Evolutionary conservation across 1,140 invertebrate genomes (phyloP), one percentile per base, ranked within the genome.

Genomic region (Oncopodura yosiiana): DNA sequence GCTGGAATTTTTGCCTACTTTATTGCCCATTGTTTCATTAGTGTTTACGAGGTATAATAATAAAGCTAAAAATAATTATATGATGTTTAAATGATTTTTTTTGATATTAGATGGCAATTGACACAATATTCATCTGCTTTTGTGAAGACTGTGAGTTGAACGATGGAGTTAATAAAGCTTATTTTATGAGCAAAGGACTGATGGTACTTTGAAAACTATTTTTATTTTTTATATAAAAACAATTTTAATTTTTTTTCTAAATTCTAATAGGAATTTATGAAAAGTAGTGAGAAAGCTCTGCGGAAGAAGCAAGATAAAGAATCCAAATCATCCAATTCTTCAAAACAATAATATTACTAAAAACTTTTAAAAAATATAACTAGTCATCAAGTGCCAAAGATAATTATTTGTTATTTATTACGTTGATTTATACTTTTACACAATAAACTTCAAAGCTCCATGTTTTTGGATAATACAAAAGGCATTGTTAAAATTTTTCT

Each of bases 101-200:
- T n/a, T n/a, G n/a, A n/a, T n/a, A n/a, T n/a, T 66, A 87, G 84
- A 88, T 87, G 83, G 75, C 83, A 0, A 84, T 89, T 41, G 85
- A 89, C 63, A 83, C 85, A 14, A 79, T 89, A 61, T 82, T 88
- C 65, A 67, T 90, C 14, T 89, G 86, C 67, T 89, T 91, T 73
- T 83, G 87, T 71, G 83, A 85, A 69, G 83, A 86, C 63, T 81
- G 77, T 64, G 74, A 79, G 42, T 70, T 77, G 54, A 88, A 88
- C 68, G 83, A 88, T 71, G 85, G 84, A 2, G 73, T 80, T 12
- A 74, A 70, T 6, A 74, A 74, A 55, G 82, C 82, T 0, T 88
- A 86, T 66, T 87, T 71, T 67, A 87, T 87, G 81, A 83, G 80
- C 59, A 76, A 75, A 64, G 78, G 78, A 49, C 69, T 88, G 2